Percentiles rank a stretch among this genome's conserved stretches.
Conservation (phyloP, 2,113 vertebrate genomes). For the Daphoenositta chrysoptera region DNA sequence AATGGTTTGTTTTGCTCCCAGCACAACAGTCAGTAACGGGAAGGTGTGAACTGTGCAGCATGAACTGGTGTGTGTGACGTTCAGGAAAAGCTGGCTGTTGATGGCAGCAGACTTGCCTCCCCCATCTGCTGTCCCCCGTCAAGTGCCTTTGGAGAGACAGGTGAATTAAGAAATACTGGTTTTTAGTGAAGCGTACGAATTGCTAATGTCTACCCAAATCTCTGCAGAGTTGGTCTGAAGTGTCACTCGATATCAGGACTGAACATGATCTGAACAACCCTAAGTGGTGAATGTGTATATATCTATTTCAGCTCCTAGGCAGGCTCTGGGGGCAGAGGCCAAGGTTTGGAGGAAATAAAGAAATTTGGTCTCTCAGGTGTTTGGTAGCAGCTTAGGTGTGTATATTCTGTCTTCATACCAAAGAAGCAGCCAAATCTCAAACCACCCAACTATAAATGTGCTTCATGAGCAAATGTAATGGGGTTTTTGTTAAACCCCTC, state of each 20-base stretch:
- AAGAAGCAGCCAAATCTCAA: not conserved
- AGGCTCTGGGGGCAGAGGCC: not conserved
- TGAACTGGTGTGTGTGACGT: not conserved
- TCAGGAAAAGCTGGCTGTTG: not conserved
- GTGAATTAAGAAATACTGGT: not conserved
- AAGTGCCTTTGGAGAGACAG: not conserved
- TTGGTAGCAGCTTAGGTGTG: not conserved
- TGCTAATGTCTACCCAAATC: not conserved
- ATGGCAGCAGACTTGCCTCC: not conserved
- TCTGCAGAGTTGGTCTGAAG: not conserved
- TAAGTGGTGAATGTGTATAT: not conserved
- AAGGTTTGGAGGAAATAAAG: not conserved
- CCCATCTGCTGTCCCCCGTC: accelerated
- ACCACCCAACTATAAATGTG: not conserved
- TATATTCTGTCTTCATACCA: not conserved
- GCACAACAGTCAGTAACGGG: not conserved
- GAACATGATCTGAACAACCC: not conserved
- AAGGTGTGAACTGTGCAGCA: not conserved
- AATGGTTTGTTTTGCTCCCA: not conserved
- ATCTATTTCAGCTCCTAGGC: not conserved
- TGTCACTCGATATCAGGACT: not conserved
- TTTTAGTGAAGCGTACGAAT: accelerated
- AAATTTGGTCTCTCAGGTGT: not conserved
- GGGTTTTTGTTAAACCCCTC: not conserved
- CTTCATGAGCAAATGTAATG: not conserved